Base-by-base conservation (phyloP, 2,113 vertebrate species). In the Uropsilus gracilis region DNA sequence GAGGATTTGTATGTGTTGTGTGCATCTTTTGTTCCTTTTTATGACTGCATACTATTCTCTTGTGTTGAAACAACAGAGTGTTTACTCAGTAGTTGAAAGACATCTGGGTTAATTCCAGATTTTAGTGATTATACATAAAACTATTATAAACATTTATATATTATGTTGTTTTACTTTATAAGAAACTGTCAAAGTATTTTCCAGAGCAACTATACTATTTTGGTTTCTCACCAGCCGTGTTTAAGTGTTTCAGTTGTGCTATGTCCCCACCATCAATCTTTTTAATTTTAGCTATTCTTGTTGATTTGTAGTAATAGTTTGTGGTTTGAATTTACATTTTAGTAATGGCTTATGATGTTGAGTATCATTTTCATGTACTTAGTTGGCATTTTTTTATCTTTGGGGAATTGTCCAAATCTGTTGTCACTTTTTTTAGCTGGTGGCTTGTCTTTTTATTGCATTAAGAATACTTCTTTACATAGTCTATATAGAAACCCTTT, bases 371-470 rank as follows among this genome's bases (percentile, higher is more conserved):
- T 63, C 69, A 57, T 72, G 46, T 84, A 26, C 37, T 57, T 88
- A 59, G 88, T 88, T 73, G 34, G 44, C 44, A 46, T 83, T 95
- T 17, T 76, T 75, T 86, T 50, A 30, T 88, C 77, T 84, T 84
- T 72, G 66, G 42, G 61, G 28, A 84, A 55, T 39, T 26, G 18
- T 86, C 72, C 44, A 28, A 50, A 71, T 77, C 61, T 91, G 16
- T 94, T 76, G 24, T 34, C 6, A 5, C 28, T 82, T 37, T 71
- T 94, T 94, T 42, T 24, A 72, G 53, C 34, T 73, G 16, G 17
- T 44, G 64, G 53, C 16, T 71, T 85, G 20, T 86, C 59, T 59
- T 59, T 50, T 71, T 76, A 46, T 1, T 71, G 42, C 82, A 71
- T 86, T 86, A 86, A 89, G 55, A 75, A 57, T 57, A 30, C 28